Base-by-base conservation (phyloP, 2,888 invertebrate genomes). In the Orthosia cruda region DNA sequence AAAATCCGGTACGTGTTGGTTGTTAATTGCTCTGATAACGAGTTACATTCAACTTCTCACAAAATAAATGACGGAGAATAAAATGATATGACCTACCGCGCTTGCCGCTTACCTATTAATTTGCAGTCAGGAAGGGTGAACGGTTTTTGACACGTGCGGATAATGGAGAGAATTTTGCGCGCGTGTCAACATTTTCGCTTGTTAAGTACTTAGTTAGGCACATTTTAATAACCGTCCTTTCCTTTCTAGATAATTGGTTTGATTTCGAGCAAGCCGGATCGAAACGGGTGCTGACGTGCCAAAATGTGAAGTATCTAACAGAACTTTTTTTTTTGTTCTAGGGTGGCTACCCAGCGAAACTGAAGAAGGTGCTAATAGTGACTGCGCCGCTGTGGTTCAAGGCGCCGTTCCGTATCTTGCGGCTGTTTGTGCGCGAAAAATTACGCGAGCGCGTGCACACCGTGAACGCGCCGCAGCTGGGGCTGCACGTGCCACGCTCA, bases 311-410 rank as follows among this genome's bases (percentile, higher is more conserved):
- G 20, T n/a, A 23, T 47, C n/a, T 78, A 57, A 78, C 5, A 20
- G 15, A 45, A 20, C n/a, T 15, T 40, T 9, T 15, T 69, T 71
- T 49, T 50, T 93, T 93, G 92, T 93, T 92, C 1, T 97, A 99
- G 99, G 99, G 99, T 89, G 99, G 99, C 70, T 99, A 99, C 97
- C 99, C 99, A 87, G 99, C 99, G 47, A 98, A 99, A 91, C 96
- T 99, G 92, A 99, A 99, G 96, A 99, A 99, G 96, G 99, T 99
- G 86, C 97, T 99, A 81, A 99, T 99, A 92, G 99, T 99, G 89
- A 99, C 99, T 81, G 99, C 99, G 64, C 99, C 99, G 70, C 97
- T 99, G 92, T 99, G 99, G 99, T 99, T 99, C 96, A 99, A 99
- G 96, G 99, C 99, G 77, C 99, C 99, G 1, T 99, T 99, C 96